These are phyloP conservation scores for Protomyctophum bolini DNA, from an alignment of 2,113 vertebrate species.

Conservation along the genomic window DNA sequence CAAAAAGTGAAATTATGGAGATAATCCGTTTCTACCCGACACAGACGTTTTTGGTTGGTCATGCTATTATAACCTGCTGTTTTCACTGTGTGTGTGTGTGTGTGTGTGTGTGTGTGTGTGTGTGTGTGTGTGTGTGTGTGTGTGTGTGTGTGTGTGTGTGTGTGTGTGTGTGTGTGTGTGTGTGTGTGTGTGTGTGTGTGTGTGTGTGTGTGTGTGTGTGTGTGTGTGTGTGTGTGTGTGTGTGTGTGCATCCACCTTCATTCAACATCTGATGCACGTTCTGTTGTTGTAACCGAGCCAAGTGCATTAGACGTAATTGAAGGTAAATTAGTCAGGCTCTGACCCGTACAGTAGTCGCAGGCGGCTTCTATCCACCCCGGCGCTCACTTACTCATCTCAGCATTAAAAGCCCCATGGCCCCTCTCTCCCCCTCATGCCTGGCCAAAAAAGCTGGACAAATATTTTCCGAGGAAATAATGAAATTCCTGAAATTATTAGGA, in stretches of 20 bases:
- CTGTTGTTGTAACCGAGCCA: slow-evolving; percentile 39
- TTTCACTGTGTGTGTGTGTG: not conserved
- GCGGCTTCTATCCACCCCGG: slow-evolving; percentile 36
- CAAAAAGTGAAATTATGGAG: too few relatives aligned
- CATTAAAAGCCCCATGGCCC: slow-evolving; percentile 28
- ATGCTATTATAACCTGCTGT: not conserved
- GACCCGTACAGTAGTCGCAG: slow-evolving; percentile 46
- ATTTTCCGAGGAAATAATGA: slow-evolving; percentile 80
- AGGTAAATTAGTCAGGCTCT: slow-evolving; percentile 48
- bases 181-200: too few relatives aligned
- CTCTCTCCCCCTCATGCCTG: slow-evolving; percentile 37
- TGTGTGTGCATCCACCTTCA: slow-evolving; percentile 6
- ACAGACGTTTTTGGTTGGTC: not conserved
- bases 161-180: too few relatives aligned
- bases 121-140: too few relatives aligned
- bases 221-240: too few relatives aligned
- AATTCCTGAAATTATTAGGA: slow-evolving; percentile 80
- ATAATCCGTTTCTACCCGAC: too few relatives aligned
- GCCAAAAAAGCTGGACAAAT: slow-evolving; percentile 73
- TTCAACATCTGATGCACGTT: slow-evolving; percentile 38
- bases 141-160: too few relatives aligned
- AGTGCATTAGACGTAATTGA: slow-evolving; percentile 47
- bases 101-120: too few relatives aligned
- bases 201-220: too few relatives aligned
- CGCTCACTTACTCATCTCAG: slow-evolving; percentile 54